Percentiles rank a stretch among this genome's conserved stretches.
These are phyloP conservation scores for Ditylenchus dipsaci DNA, from an alignment of 1,140 invertebrate species.

Conservation along the genomic window DNA sequence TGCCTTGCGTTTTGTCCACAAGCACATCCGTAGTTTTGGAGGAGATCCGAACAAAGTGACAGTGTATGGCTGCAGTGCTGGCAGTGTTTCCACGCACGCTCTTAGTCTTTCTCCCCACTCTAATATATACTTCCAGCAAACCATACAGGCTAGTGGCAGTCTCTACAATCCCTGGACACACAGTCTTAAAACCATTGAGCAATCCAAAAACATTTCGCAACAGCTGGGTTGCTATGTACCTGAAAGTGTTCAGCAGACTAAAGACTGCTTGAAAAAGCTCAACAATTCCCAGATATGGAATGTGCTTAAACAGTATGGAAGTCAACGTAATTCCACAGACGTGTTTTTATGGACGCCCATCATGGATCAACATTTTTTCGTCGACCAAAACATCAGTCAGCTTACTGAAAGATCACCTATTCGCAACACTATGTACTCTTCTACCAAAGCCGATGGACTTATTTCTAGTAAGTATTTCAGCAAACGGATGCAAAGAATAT, in stretches of 20 bases:
- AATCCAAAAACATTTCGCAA: neutral
- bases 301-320: neutral
- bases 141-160: conserved; percentile 20
- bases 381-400: neutral
- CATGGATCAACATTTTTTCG: neutral
- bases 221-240: neutral
- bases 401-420: neutral
- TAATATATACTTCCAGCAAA: conserved; percentile 1
- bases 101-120: conserved; percentile 17
- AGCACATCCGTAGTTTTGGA: conserved; percentile 80
- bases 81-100: neutral
- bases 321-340: neutral
- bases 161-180: neutral
- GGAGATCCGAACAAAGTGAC: conserved; percentile 90
- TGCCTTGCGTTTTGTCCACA: conserved; percentile 75
- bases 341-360: neutral
- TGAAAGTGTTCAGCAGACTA: neutral
- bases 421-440: neutral
- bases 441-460: neutral
- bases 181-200: neutral
- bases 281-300: neutral
- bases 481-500: no score
- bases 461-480: neutral
- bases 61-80: conserved; percentile 83
- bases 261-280: neutral